Conservation (phyloP, 37 sponge, comb jelly and placozoan species). For the Spongia lamella region DNA sequence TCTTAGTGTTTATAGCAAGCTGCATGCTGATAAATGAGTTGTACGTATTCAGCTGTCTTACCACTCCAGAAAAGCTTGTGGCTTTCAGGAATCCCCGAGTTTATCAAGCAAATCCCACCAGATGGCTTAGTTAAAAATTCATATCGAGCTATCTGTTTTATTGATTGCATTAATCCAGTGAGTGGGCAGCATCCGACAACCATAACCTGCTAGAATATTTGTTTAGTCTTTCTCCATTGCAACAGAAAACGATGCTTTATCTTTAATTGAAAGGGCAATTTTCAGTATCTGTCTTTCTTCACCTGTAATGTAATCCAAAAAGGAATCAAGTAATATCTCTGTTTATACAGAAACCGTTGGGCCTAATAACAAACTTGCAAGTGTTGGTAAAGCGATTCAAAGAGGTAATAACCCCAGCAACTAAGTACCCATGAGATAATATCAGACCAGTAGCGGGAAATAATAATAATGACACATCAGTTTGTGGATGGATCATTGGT, state of each 20-base stretch:
- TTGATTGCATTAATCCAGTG: background rate
- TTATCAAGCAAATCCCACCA: conserved; percentile 6
- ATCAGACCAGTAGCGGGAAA: conserved; percentile 8
- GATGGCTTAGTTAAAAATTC: conserved; percentile 18
- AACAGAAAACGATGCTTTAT: background rate
- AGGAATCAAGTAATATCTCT: conserved; percentile 1
- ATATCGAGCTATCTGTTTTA: conserved; percentile 15
- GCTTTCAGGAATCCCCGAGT: conserved; percentile 25
- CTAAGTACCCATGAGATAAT: conserved; percentile 36
- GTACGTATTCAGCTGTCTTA: background rate
- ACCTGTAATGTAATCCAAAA: conserved; percentile 12
- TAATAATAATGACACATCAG: background rate
- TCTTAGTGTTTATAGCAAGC: conserved; percentile 2
- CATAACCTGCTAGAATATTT: too few relatives aligned
- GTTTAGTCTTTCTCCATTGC: background rate
- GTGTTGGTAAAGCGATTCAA: conserved; percentile 19
- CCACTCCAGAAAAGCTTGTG: conserved; percentile 3
- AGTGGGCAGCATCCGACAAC: conserved; percentile 7
- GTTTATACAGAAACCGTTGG: background rate
- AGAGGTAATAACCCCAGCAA: conserved; percentile 5
- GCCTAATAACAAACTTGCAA: conserved; percentile 1
- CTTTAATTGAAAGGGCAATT: background rate
- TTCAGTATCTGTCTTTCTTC: background rate
- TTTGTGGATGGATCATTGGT: conserved; percentile 27
- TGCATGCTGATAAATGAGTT: background rate